These are phyloP conservation scores for Podarcis muralis DNA, from an alignment of 2,113 vertebrate genomes.

Conservation along the genomic window DNA sequence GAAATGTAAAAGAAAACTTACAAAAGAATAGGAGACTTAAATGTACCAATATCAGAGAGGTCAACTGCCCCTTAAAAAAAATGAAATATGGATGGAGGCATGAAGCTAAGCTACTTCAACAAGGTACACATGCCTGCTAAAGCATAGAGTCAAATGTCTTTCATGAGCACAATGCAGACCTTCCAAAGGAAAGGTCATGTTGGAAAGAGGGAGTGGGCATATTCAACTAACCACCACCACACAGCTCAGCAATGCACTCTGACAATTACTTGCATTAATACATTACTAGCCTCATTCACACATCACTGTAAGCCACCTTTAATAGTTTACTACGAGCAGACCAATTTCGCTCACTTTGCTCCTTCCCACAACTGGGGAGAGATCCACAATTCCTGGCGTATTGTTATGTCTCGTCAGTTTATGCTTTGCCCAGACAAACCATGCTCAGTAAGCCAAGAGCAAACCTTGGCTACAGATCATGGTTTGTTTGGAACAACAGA, in stretches of 20 bases:
- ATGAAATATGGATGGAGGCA: neutral
- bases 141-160: neutral
- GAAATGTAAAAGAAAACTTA: constrained; percentile 70
- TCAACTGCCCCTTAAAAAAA: neutral
- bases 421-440: no score
- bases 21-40: constrained; percentile 32
- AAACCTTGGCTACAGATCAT: no score
- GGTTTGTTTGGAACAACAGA: no score
- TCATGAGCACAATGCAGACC: neutral
- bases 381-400: no score
- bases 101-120: neutral
- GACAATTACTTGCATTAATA: neutral
- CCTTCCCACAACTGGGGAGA: no score
- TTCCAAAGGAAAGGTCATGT: neutral
- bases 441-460: no score
- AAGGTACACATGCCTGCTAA: neutral
- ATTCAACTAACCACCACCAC: neutral
- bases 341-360: no score
- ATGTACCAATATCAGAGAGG: constrained; percentile 14
- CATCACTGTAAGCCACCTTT: no score
- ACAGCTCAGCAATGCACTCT: neutral
- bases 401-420: no score
- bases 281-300: no score
- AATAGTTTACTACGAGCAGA: no score
- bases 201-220: neutral